phyloP scores from a whole-genome alignment of 1,140 invertebrate genomes.

The Araneus ventricosus region DNA sequence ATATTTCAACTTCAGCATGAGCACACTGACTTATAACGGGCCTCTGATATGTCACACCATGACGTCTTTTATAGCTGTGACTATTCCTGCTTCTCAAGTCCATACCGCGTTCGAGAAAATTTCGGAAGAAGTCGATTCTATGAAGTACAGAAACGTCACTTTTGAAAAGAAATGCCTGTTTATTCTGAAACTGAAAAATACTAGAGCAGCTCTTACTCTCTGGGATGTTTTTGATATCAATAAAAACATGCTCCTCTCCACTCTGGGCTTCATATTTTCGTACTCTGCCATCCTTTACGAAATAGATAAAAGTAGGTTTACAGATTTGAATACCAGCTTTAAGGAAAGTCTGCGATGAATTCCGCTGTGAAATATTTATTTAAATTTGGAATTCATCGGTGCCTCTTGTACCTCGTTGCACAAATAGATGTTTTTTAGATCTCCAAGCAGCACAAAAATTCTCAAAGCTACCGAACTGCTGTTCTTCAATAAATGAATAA shows the following conservation, averaged over 20 bases:
- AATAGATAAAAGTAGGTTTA: not conserved
- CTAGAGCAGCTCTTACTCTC: not conserved
- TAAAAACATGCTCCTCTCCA: not conserved
- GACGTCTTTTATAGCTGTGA: not conserved
- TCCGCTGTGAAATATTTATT: too few relatives aligned
- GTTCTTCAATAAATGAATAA: too few relatives aligned
- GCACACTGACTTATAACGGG: not conserved
- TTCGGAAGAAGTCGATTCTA: not conserved
- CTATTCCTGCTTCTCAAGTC: not conserved
- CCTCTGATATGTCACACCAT: not conserved
- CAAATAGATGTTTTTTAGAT: too few relatives aligned
- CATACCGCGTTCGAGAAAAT: not conserved
- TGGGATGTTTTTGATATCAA: not conserved
- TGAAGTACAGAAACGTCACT: not conserved
- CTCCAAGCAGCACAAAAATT: too few relatives aligned
- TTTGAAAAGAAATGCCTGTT: not conserved
- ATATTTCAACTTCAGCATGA: not conserved
- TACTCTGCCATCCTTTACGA: not conserved
- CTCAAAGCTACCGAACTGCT: too few relatives aligned
- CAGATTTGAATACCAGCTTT: too few relatives aligned
- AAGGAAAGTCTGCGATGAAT: too few relatives aligned
- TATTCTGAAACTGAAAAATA: not conserved
- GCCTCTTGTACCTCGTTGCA: too few relatives aligned
- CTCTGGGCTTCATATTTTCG: not conserved
- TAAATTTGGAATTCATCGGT: too few relatives aligned